A percentile compares a stretch with the other conserved stretches of the same genome.
Conservation (phyloP, 2,113 vertebrate genomes). For the Piliocolobus tephrosceles region DNA sequence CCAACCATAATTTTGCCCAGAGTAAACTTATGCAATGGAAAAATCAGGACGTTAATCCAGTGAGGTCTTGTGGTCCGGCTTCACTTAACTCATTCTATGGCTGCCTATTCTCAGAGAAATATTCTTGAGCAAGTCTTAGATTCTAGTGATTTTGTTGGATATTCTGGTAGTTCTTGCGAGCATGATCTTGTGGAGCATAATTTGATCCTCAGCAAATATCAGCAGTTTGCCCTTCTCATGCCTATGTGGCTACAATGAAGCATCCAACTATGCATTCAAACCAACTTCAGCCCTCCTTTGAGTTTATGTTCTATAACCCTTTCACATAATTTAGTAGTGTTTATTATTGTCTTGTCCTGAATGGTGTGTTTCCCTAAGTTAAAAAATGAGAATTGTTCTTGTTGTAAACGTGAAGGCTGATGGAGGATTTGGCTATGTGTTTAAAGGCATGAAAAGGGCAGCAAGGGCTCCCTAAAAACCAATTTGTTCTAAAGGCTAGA, state of each 20-base stretch:
- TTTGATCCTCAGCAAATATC: neutral
- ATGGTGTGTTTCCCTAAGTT: neutral
- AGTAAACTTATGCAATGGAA: neutral
- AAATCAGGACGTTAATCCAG: neutral
- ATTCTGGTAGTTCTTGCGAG: neutral
- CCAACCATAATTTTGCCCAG: no score
- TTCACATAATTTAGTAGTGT: neutral
- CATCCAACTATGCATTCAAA: neutral
- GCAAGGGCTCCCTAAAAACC: neutral
- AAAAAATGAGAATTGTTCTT: neutral
- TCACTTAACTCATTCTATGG: neutral
- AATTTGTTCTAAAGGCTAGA: neutral
- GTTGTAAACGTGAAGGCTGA: neutral
- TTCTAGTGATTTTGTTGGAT: conserved; percentile 15
- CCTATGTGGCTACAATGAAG: neutral
- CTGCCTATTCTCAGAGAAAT: neutral
- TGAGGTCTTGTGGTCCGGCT: neutral
- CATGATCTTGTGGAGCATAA: neutral
- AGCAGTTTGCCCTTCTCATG: neutral
- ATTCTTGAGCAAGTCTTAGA: neutral
- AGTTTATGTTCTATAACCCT: conserved; percentile 18
- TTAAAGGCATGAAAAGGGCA: neutral
- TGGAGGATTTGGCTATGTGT: neutral
- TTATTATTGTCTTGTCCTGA: neutral
- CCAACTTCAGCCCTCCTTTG: neutral